Conservation (phyloP, 2,797 vertebrate genomes). For the Chaunax sp. region DNA sequence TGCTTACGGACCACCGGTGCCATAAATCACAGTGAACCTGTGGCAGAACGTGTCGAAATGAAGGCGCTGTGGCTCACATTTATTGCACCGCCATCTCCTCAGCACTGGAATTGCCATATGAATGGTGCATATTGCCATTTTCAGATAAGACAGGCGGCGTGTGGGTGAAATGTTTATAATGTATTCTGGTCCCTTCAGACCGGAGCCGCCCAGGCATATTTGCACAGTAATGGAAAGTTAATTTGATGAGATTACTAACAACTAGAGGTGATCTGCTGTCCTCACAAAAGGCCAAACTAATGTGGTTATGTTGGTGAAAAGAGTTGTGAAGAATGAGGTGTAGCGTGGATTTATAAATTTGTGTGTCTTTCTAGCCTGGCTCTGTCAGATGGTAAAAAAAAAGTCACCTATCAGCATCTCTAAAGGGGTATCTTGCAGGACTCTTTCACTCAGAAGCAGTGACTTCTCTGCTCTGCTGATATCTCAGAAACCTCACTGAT, state of each 20-base stretch:
- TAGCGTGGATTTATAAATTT: too few species aligned
- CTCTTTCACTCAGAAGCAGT: too few species aligned
- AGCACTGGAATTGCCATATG: constrained; percentile 17
- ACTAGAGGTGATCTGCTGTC: constrained; percentile 27
- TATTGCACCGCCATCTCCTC: constrained; percentile 25
- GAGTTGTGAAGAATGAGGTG: not conserved
- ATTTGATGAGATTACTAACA: constrained; percentile 46
- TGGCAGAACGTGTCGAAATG: constrained; percentile 13
- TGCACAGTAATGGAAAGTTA: constrained; percentile 54
- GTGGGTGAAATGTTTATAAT: constrained; percentile 12
- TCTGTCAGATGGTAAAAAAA: too few species aligned
- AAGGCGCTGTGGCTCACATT: constrained; percentile 29
- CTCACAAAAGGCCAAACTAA: constrained; percentile 29
- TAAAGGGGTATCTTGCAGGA: too few species aligned
- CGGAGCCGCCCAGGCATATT: constrained; percentile 35
- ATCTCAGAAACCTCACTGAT: too few species aligned
- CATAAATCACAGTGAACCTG: constrained; percentile 41
- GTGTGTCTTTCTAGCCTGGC: too few species aligned
- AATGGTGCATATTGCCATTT: constrained; percentile 23
- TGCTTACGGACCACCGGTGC: constrained; percentile 34
- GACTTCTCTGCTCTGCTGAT: too few species aligned
- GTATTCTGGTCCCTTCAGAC: constrained; percentile 22
- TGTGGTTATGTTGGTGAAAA: too few species aligned
- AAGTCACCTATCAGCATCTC: too few species aligned
- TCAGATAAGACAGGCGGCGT: constrained; percentile 17